These are phyloP conservation scores for Empidonax alnorum DNA, from an alignment of 2,113 vertebrate species.

Conservation along the genomic window DNA sequence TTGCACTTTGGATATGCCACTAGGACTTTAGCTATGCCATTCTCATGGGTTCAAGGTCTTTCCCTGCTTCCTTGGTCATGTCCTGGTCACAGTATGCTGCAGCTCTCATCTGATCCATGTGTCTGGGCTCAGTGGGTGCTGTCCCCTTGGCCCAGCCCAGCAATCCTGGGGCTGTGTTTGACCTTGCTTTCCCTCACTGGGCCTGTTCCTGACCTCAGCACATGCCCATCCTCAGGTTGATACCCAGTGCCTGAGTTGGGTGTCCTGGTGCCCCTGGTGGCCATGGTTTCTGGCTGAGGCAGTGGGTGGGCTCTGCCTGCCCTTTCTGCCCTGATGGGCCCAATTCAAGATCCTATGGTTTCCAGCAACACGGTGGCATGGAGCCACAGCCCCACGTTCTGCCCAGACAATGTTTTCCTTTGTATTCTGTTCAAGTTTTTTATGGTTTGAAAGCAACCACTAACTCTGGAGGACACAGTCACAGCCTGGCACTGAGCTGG, in stretches of 20 bases:
- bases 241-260: not conserved
- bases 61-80: fast-evolving
- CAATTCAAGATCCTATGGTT: fast-evolving
- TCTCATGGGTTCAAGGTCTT: not conserved
- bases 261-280: not conserved
- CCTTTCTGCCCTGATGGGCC: not conserved
- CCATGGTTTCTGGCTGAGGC: not conserved
- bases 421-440: no score
- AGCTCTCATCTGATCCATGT: not conserved
- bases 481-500: not conserved
- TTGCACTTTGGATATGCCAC: not conserved
- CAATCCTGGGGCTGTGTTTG: not conserved
- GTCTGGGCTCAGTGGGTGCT: not conserved
- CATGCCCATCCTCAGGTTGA: not conserved
- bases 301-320: not conserved
- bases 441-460: not conserved
- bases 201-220: not conserved
- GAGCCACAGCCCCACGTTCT: fast-evolving
- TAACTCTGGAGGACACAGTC: not conserved
- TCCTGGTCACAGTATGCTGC: not conserved
- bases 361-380: not conserved
- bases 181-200: no score
- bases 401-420: not conserved
- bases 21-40: not conserved
- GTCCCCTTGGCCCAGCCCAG: no score